phyloP scores from a whole-genome alignment of 2,113 vertebrate genomes.

The Ciconia maguari region DNA sequence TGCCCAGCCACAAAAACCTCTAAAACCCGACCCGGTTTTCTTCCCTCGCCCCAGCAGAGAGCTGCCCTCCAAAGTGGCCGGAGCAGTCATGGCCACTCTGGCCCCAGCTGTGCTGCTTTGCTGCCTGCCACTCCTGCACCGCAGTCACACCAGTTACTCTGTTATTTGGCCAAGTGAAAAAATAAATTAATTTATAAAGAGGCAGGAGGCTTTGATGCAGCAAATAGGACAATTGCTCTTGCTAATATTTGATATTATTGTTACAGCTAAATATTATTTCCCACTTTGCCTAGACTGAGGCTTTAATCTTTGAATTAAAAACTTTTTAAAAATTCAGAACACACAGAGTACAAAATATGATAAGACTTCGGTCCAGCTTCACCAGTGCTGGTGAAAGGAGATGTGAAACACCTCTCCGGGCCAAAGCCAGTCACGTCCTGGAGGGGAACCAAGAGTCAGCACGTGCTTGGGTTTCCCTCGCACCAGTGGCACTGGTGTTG shows the following conservation, averaged over 20 bases:
- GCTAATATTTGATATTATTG: background rate
- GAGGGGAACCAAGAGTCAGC: background rate
- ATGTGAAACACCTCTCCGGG: fast-evolving
- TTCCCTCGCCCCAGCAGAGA: too few relatives aligned
- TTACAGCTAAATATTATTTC: background rate
- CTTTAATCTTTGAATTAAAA: background rate
- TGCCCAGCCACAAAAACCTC: background rate
- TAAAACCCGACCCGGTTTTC: background rate
- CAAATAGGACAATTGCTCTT: background rate
- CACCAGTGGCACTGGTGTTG: fast-evolving
- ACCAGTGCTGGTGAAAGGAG: background rate
- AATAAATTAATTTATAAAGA: background rate
- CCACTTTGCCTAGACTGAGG: background rate
- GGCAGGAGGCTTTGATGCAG: background rate
- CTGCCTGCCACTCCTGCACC: background rate
- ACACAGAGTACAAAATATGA: background rate
- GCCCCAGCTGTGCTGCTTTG: background rate
- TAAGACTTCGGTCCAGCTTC: background rate
- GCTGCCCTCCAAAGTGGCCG: background rate
- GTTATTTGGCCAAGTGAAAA: background rate
- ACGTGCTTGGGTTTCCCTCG: fast-evolving
- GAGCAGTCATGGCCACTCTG: too few relatives aligned
- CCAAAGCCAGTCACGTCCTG: fast-evolving
- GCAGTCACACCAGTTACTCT: background rate
- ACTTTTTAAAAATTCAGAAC: background rate